These are phyloP conservation scores for Melanostoma scalare DNA, from an alignment of 2,888 invertebrate genomes.

Conservation along the genomic window DNA sequence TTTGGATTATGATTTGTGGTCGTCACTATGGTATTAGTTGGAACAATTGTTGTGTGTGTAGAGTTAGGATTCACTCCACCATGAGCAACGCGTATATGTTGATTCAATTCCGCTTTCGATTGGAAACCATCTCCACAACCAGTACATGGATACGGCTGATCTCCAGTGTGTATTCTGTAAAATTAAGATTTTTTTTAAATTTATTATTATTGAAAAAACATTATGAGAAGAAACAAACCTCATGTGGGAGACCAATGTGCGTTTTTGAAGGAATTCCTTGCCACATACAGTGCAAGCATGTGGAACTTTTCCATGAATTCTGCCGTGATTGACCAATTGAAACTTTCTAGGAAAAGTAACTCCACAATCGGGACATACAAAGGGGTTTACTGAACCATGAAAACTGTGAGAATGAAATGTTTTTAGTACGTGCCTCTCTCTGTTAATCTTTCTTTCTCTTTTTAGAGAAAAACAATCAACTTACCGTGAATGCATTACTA, in stretches of 20 bases:
- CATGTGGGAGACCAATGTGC: slow-evolving; percentile 91
- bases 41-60: slow-evolving; percentile 80
- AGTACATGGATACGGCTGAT: slow-evolving; percentile 88
- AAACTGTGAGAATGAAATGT: slow-evolving; percentile 83
- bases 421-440: not conserved
- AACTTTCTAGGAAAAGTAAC: slow-evolving; percentile 93
- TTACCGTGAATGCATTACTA: slow-evolving; percentile 83
- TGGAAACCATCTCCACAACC: slow-evolving; percentile 91
- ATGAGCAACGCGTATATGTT: slow-evolving; percentile 86
- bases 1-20: slow-evolving; percentile 76
- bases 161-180: slow-evolving; percentile 87
- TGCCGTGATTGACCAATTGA: slow-evolving; percentile 92
- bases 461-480: too few relatives aligned
- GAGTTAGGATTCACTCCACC: slow-evolving; percentile 82
- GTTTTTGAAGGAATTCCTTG: slow-evolving; percentile 92
- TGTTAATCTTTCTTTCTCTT: not conserved
- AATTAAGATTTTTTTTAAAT: slow-evolving; percentile 13
- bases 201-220: not conserved
- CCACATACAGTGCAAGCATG: slow-evolving; percentile 92
- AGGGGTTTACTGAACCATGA: slow-evolving; percentile 98
- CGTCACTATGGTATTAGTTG: slow-evolving; percentile 76
- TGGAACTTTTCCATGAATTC: slow-evolving; percentile 90
- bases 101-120: slow-evolving; percentile 87
- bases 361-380: slow-evolving; percentile 95
- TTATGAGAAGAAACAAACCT: slow-evolving; percentile 82